Base-by-base conservation (phyloP, 2,113 vertebrate species). In the Petrocephalus microphthalmus region DNA sequence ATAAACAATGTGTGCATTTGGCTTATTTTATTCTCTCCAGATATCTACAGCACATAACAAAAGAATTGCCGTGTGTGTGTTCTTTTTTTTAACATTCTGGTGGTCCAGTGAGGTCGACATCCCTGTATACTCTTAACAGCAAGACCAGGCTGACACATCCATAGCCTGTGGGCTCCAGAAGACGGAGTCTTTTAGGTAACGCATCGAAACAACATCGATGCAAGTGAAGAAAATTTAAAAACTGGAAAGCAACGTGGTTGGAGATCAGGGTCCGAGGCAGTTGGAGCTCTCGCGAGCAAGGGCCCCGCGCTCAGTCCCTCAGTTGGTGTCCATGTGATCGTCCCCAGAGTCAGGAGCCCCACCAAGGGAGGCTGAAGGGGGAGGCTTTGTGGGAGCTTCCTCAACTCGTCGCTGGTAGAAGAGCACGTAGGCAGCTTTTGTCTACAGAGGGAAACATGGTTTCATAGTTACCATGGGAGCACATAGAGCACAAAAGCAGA, bases 281-380 rank as follows among this genome's bases (percentile, higher is more conserved):
- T 93, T 92, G 90, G 91, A 94, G 56, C 45, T 89, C n/a, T 8
- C 20, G 87, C 51, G 89, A 93, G 92, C 71, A 3, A 0, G 5
- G 17, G 13, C 71, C 33, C 78, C 81, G 22, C 33, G 33, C 7
- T 54, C 90, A 78, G 47, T 89, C 42, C 78, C 47, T 97, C 95
- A 99, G 95, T 98, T 98, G 95, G 97, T 99, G 93, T 99, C 98
- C 98, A 99, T 99, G 95, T 95, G 92, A 45, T 98, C 97, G 0
- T 96, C 96, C 3, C 94, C 95, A 42, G 94, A 91, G 0, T 93
- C 94, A 0, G 94, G 92, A 37, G 94, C 95, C 89, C 94, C 94
- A 51, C 95, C 94, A 53, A 94, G 88, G 1, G 95, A 93, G 49
- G 95, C 95, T 7, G 92, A 93, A n/a, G 94, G 74, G 57, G 94